Conservation (phyloP, 2,888 invertebrate genomes). For the Mycalesis mineus region DNA sequence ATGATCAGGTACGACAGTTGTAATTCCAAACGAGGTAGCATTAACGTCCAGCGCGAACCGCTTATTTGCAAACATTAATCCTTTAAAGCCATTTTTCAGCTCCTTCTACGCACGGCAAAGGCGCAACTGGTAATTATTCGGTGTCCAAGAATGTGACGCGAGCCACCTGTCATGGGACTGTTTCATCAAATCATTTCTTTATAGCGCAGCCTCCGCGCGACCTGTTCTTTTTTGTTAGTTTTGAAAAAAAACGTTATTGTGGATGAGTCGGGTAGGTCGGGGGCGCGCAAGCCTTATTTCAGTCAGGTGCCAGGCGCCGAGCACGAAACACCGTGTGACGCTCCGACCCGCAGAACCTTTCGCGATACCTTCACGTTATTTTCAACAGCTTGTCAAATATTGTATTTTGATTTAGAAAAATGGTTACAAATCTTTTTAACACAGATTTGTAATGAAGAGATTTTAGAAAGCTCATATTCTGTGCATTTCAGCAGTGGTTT, state of each 20-base stretch:
- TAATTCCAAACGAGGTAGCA: constrained; percentile 18
- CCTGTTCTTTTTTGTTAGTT: constrained; percentile 68
- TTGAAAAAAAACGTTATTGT: constrained; percentile 65
- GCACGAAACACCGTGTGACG: constrained; percentile 55
- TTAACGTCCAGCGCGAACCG: constrained; percentile 62
- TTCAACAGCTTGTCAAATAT: constrained; percentile 9
- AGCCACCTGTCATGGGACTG: constrained; percentile 73
- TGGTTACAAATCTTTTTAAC: constrained; percentile 14
- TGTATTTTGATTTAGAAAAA: constrained; percentile 13
- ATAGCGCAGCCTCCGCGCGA: constrained; percentile 67
- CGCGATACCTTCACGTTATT: constrained; percentile 27
- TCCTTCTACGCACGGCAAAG: constrained; percentile 53
- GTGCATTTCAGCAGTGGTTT: constrained; percentile 56
- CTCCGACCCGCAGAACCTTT: constrained; percentile 48
- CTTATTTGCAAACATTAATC: constrained; percentile 73
- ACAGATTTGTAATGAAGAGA: constrained; percentile 28
- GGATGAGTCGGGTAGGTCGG: constrained; percentile 73
- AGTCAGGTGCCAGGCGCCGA: constrained; percentile 74
- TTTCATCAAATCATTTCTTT: constrained; percentile 77
- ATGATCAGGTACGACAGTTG: constrained; percentile 1
- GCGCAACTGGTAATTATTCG: constrained; percentile 66
- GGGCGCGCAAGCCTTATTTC: constrained; percentile 69
- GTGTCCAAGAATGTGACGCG: constrained; percentile 62
- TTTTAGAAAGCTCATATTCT: constrained; percentile 23
- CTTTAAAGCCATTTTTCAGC: constrained; percentile 68